A percentile compares a stretch with the other conserved stretches of the same genome.
These are phyloP conservation scores for Nymphicus hollandicus DNA, from an alignment of 2,113 vertebrate species.

Conservation along the genomic window DNA sequence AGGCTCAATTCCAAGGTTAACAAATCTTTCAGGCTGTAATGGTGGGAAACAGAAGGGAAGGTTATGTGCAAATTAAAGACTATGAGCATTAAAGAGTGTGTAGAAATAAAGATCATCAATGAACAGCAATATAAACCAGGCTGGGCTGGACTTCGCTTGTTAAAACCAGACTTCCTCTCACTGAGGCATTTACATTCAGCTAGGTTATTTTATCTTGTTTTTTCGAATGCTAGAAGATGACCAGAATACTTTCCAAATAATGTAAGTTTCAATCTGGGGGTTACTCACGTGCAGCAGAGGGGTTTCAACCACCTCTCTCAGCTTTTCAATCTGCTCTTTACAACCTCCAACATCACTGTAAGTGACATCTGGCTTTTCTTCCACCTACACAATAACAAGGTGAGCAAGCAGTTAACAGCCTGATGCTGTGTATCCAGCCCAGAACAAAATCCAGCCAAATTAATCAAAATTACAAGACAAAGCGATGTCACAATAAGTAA, in stretches of 20 bases:
- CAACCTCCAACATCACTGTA: slow-evolving; percentile 98
- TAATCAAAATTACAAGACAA: background rate
- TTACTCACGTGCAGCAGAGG: slow-evolving; percentile 92
- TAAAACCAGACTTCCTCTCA: background rate
- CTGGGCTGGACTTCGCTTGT: background rate
- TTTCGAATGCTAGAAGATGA: background rate
- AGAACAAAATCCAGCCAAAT: background rate
- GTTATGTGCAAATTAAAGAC: background rate
- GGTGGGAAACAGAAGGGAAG: background rate
- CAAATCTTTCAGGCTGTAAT: slow-evolving; percentile 92
- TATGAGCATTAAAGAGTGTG: background rate
- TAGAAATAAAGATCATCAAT: background rate
- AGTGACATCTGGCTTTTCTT: slow-evolving; percentile 98
- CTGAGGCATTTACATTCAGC: background rate
- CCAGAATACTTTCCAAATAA: background rate
- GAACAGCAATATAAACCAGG: background rate
- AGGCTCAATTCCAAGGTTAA: slow-evolving; percentile 97
- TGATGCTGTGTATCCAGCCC: background rate
- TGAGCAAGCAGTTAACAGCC: background rate
- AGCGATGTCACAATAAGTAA: background rate
- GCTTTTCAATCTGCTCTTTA: slow-evolving; percentile 98
- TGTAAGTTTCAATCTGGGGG: background rate
- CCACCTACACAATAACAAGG: slow-evolving; percentile 78
- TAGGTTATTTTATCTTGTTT: background rate
- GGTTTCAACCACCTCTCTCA: slow-evolving; percentile 97